Evolutionary conservation across 1,140 invertebrate species (phyloP), one percentile per base, ranked within the genome.

Genomic region (Panulirus ornatus): DNA sequence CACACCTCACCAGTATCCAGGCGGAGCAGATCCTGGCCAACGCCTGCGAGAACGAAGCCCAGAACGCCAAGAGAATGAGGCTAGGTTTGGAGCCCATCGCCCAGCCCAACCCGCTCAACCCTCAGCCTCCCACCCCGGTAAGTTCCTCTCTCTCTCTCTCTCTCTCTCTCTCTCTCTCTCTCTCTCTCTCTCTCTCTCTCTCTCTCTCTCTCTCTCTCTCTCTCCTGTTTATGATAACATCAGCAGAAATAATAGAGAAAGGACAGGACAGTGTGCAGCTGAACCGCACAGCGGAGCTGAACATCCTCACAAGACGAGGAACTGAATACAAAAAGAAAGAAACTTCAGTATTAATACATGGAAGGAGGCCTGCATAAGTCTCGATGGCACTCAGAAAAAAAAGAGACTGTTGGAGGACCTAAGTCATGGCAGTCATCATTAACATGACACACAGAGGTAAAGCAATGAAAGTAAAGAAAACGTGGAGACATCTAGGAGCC

Each of bases 1-100:
- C 98, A 54, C 98, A 99, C 94, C 95, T 99, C 93, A 99, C 98
- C 54, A 99, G 98, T 89, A 97, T 98, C 82, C 97, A 98, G 94
- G 98, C 98, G 11, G 98, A 99, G 94, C 97, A 98, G 94, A 98
- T 99, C 93, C 95, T 99, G 93, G 98, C 98, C 11, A 96, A 97
- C 92, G 98, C 98, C 71, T 99, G 98, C 94, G 98, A 99, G 94
- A 99, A 99, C 94, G 98, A 99, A 94, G 98, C 97, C 93, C 96
- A 98, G 93, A 99, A 99, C 94, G 98, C 98, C 42, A 99, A 99
- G 94, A 96, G 98, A 93, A 99, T 99, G 98, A 96, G 98, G 91
- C 95, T 99, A 93, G 98, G 98, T 84, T 95, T 99, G 92, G 98
- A 99, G 94, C 98, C 98, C 63, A 97, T 99, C 94, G 96, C 97